Evolutionary conservation across 2,113 vertebrate genomes (phyloP), one percentile per base, ranked within the genome.

Genomic region (Pitta sordida): DNA sequence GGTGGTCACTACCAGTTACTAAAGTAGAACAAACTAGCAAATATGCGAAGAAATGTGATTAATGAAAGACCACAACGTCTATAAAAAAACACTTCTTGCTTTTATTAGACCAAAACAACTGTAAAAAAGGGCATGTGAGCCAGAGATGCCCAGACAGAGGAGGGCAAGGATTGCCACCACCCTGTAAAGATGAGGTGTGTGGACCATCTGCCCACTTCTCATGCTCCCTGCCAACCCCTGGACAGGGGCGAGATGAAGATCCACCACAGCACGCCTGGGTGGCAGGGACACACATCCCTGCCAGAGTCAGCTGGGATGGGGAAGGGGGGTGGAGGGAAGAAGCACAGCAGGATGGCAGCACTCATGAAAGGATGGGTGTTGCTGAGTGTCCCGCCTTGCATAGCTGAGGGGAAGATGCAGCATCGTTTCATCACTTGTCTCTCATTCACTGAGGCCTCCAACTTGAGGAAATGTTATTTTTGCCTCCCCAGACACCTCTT

Each of bases 51-150:
- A 92, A 95, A 95, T 83, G 68, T 67, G 60, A 96, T 94, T 96
- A 93, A 95, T 89, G 86, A 84, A 88, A 88, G 91, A 94, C 92
- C 94, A 69, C 84, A 94, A 91, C 65, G 77, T 86, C 95, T 82
- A 89, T 79, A 81, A 93, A 96, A 94, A 91, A 60, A 92, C 75
- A 65, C 82, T 92, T 86, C 69, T 93, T 68, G 37, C 65, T 82
- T 94, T 96, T 93, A 95, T 93, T 88, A 95, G 86, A 79, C 88
- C 65, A 64, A 84, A 86, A 37, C 44, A 56, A 81, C 60, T 71
- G 68, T 41, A 79, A 36, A 90, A 92, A 90, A 74, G 36, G 59
- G 56, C 37, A 79, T 4, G 0, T 4, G 4, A 85, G 55, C 30
- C 55, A 2, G 2, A 90, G 64, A 69, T 59, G n/a, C 63, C 76